Percentiles rank a stretch among this genome's conserved stretches.
Conservation (phyloP, 2,797 vertebrate genomes). For the Lacerta agilis region DNA sequence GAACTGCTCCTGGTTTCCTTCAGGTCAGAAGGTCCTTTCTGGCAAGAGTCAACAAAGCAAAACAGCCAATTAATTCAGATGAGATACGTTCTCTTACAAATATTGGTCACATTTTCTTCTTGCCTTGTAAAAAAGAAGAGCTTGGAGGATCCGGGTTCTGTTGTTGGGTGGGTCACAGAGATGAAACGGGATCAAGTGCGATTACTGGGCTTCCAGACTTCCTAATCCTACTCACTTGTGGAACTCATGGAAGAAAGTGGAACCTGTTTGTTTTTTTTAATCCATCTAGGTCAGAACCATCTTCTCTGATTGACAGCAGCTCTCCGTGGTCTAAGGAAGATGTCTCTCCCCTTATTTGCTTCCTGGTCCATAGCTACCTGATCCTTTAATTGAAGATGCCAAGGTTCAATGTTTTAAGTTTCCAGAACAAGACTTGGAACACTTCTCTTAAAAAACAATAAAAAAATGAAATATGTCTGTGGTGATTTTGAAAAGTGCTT, state of each 20-base stretch:
- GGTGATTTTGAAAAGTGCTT: neutral
- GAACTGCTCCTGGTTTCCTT: constrained; percentile 5
- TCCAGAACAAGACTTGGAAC: neutral
- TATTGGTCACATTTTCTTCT: neutral
- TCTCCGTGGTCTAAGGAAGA: neutral
- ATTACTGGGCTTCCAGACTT: neutral
- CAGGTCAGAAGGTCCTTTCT: neutral
- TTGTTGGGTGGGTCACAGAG: neutral
- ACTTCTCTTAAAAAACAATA: neutral
- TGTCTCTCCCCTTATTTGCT: neutral
- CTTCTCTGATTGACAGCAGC: neutral
- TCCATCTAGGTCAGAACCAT: neutral
- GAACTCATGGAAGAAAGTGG: neutral
- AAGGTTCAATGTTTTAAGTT: neutral
- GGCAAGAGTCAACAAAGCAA: neutral
- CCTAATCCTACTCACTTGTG: neutral
- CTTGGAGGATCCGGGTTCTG: neutral
- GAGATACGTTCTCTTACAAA: neutral
- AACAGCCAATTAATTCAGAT: neutral
- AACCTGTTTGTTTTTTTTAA: neutral
- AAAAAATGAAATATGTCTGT: too few relatives aligned
- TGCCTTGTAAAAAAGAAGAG: neutral
- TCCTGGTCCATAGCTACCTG: neutral
- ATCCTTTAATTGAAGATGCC: neutral
- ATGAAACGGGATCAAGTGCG: neutral